A percentile compares a stretch with the other conserved stretches of the same genome.
Conservation (phyloP, 1,140 invertebrate species). For the Drosophila fuyamai region DNA sequence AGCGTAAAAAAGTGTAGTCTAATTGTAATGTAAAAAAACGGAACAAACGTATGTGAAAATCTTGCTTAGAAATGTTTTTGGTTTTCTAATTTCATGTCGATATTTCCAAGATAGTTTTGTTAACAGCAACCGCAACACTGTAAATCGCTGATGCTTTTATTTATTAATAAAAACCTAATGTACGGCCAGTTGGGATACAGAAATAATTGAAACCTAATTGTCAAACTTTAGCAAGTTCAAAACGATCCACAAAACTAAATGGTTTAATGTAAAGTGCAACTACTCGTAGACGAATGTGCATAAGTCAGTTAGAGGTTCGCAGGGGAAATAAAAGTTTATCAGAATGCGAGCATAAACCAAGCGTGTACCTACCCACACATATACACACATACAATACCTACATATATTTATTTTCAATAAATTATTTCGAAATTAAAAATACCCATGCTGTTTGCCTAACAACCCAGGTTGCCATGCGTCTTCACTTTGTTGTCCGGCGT, state of each 20-base stretch:
- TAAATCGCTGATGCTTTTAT: conserved; percentile 52
- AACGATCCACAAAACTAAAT: conserved; percentile 24
- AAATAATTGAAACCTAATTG: conserved; percentile 27
- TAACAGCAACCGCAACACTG: conserved; percentile 32
- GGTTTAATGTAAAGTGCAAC: conserved; percentile 42
- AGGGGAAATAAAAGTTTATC: conserved; percentile 54
- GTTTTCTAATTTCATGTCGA: conserved; percentile 38
- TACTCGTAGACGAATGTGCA: conserved; percentile 43
- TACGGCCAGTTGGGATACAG: conserved; percentile 30
- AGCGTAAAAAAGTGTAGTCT: conserved; percentile 37
- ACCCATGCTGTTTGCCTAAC: conserved; percentile 42
- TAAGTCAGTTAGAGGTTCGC: conserved; percentile 36
- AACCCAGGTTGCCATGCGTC: conserved; percentile 73
- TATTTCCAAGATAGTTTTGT: conserved; percentile 27
- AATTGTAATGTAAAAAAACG: conserved; percentile 42
- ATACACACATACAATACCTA: conserved; percentile 51
- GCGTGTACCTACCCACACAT: conserved; percentile 69
- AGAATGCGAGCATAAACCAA: conserved; percentile 59
- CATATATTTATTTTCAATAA: conserved; percentile 79
- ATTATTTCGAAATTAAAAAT: conserved; percentile 68
- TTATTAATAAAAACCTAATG: conserved; percentile 40
- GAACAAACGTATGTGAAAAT: conserved; percentile 37
- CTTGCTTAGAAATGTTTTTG: conserved; percentile 30
- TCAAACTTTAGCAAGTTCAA: conserved; percentile 41
- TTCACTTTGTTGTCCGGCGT: conserved; percentile 35